Evolutionary conservation across 2,797 vertebrate species (phyloP), one percentile per base, ranked within the genome.

Genomic region (Carapus acus): DNA sequence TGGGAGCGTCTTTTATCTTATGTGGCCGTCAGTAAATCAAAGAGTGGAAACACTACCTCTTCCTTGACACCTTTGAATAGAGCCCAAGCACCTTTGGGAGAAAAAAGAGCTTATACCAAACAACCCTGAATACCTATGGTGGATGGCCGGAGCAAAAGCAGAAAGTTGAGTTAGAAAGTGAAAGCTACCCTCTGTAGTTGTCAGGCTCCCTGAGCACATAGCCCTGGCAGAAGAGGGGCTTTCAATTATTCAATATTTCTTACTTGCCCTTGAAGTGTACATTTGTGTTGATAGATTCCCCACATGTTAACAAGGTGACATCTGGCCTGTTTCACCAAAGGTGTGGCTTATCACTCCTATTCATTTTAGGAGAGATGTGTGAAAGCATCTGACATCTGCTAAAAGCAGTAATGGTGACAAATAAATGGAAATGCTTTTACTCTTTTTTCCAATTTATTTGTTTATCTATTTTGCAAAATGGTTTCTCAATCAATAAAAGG

Each of bases 201-300:
- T 63, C 58, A 54, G 63, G 67, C 62, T 81, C 69, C 76, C 76
- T 78, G 77, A 82, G 77, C 80, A 72, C 78, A 38, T 63, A 67
- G 65, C 67, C 69, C 76, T 69, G 45, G 73, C 14, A 74, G 74
- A 77, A 78, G 68, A 55, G 64, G 55, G 60, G 54, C 50, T 58
- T 85, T 86, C 75, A 86, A 84, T 89, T 85, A 88, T 87, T 87
- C 70, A 84, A 57, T 69, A 69, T 69, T 77, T 77, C 78, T 27
- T 64, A 59, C 71, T 74, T 80, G 71, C 74, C 82, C 78, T 83
- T 85, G 80, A 81, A 81, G 62, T 77, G 71, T 73, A 74, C 80
- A 79, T 82, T 83, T 77, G 53, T 80, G 65, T 74, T 76, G 67
- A 74, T 80, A 75, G 70, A 73, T 80, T 83, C 71, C 42, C 43